These are phyloP conservation scores for Phylloscopus whistleri DNA, from an alignment of 2,113 vertebrate genomes.

Conservation along the genomic window DNA sequence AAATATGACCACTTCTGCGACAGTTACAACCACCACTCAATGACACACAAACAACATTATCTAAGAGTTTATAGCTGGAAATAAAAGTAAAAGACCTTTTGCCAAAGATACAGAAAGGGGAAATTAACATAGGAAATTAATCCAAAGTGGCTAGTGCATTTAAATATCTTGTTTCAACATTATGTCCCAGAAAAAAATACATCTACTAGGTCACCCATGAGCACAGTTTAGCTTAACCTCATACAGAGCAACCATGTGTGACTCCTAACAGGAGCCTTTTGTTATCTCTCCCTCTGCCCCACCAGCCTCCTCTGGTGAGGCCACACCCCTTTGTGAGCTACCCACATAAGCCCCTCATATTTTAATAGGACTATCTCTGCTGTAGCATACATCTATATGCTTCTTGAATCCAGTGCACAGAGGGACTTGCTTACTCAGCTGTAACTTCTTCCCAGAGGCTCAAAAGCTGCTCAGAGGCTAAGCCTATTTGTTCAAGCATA, in stretches of 20 bases:
- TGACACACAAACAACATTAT: background rate
- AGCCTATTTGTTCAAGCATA: background rate
- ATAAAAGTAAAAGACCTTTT: background rate
- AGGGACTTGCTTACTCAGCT: background rate
- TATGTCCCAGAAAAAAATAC: background rate
- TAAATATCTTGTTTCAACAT: background rate
- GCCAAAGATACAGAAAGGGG: background rate
- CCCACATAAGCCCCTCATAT: background rate
- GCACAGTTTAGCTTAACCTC: background rate
- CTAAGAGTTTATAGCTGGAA: background rate
- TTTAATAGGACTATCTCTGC: background rate
- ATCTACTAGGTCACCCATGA: background rate
- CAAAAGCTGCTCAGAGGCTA: background rate
- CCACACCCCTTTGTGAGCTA: background rate
- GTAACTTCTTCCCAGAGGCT: background rate
- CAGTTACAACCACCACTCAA: background rate
- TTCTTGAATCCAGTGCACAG: background rate
- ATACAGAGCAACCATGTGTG: background rate
- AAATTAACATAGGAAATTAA: background rate
- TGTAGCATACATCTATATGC: background rate
- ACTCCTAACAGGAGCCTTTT: background rate
- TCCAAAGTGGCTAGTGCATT: background rate
- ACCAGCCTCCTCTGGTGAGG: background rate
- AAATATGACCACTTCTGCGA: background rate
- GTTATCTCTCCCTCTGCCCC: background rate